Percentiles rank a stretch among this genome's conserved stretches.
Evolutionary conservation across 2,797 vertebrate genomes (phyloP).

Genomic region (Siniperca scherzeri): DNA sequence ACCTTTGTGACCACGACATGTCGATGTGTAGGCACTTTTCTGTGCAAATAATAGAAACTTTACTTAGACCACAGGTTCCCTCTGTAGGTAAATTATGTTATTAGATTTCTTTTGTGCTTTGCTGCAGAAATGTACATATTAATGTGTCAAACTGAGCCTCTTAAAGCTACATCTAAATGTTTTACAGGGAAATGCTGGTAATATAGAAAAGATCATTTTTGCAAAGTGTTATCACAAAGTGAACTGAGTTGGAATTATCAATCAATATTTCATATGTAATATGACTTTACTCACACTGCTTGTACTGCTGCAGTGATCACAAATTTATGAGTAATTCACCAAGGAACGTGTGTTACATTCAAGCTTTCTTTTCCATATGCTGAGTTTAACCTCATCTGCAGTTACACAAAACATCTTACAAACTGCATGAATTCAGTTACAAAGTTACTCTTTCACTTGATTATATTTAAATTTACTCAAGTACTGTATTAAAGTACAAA

Average conservation of each 20-base stretch:
- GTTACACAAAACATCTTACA: too few species aligned
- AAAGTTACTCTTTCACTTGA: not conserved
- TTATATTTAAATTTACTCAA: not conserved
- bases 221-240: too few species aligned
- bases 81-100: not conserved
- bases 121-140: not conserved
- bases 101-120: not conserved
- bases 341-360: not conserved
- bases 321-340: not conserved
- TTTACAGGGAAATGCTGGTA: not conserved
- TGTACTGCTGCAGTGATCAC: not conserved
- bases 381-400: not conserved
- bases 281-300: not conserved
- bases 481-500: too few species aligned
- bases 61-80: not conserved
- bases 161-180: not conserved
- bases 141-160: not conserved
- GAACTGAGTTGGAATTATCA: not conserved
- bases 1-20: not conserved
- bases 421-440: too few species aligned
- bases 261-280: too few species aligned
- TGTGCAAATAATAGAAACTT: not conserved
- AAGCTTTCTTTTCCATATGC: not conserved
- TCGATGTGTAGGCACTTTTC: not conserved
- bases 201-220: too few species aligned